Percentiles rank a stretch among this genome's conserved stretches.
Evolutionary conservation across 2,113 vertebrate species (phyloP).

Genomic region (Bubo blakistoni): DNA sequence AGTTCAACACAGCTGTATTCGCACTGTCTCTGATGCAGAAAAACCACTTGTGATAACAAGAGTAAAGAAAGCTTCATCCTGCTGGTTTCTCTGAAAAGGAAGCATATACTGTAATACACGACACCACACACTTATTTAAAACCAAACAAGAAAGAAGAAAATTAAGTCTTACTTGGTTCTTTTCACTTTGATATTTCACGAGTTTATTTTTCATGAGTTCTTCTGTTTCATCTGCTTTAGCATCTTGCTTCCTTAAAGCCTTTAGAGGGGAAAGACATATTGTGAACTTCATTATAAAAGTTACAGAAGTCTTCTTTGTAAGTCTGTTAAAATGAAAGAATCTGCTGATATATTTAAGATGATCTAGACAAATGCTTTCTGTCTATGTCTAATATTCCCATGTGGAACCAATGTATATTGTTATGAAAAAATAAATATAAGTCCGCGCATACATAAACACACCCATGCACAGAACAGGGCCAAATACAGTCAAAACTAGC

Average conservation of each 20-base stretch:
- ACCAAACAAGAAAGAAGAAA: background rate
- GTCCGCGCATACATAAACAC: background rate
- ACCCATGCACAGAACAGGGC: background rate
- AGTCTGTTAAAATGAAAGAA: background rate
- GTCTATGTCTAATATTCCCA: background rate
- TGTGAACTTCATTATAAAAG: background rate
- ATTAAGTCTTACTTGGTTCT: slow-evolving; percentile 75
- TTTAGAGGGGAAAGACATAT: slow-evolving; percentile 34
- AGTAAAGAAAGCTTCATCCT: background rate
- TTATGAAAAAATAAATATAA: background rate
- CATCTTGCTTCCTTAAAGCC: slow-evolving; percentile 78
- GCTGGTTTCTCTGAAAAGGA: background rate
- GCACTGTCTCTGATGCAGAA: background rate
- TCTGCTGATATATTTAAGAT: background rate
- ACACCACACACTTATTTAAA: background rate
- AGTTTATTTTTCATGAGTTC: slow-evolving; percentile 75
- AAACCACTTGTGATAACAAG: background rate
- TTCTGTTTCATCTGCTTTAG: slow-evolving; percentile 73
- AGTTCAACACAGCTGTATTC: background rate
- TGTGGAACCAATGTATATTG: background rate
- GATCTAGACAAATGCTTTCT: background rate
- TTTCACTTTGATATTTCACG: slow-evolving; percentile 81
- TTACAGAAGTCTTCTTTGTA: background rate
- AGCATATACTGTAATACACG: background rate
- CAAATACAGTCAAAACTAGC: background rate